Evolutionary conservation across 1,140 invertebrate species (phyloP), one percentile per base, ranked within the genome.

Genomic region (Mamestra configurata): DNA sequence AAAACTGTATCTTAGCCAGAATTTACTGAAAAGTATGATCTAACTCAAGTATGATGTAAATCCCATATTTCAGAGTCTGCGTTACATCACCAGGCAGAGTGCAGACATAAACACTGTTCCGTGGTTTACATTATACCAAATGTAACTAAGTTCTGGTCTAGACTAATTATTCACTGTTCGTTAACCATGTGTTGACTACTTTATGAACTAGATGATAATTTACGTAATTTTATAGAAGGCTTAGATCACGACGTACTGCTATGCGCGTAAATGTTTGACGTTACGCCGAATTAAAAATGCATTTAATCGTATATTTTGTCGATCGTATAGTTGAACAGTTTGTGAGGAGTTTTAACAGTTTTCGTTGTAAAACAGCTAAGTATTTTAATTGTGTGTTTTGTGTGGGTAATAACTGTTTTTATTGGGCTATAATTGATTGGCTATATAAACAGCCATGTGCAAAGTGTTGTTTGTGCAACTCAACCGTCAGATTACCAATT

Each of bases 71-170:
- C 20, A 13, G 61, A 43, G 20, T 76, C 43, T 49, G 51, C 22
- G 24, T 76, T 76, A 80, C 79, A 70, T 80, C 72, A 80, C 31
- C 35, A 31, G 46, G 35, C 43, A 64, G 7, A n/a, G 24, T 37
- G 35, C 68, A 72, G 71, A 76, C 46, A 37, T 80, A 80, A 80
- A 80, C 79, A 77, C 20, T 57, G n/a, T 10, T 15, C 27, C n/a
- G 27, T 55, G 46, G 68, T 77, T 82, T 83, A 82, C 31, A 75
- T 79, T 61, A 77, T 6, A 49, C 61, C 70, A 75, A 80, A 77
- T 79, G 77, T 79, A 57, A 72, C 37, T 51, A 70, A 37, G 55
- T 37, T 76, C 40, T 35, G 66, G 84, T 78, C 84, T 85, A 85
- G 75, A 81, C 64, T 15, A 75, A 79, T 84, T 79, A 79, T 27